Evolutionary conservation across 2,113 vertebrate species (phyloP).

Genomic region (Conger conger): DNA sequence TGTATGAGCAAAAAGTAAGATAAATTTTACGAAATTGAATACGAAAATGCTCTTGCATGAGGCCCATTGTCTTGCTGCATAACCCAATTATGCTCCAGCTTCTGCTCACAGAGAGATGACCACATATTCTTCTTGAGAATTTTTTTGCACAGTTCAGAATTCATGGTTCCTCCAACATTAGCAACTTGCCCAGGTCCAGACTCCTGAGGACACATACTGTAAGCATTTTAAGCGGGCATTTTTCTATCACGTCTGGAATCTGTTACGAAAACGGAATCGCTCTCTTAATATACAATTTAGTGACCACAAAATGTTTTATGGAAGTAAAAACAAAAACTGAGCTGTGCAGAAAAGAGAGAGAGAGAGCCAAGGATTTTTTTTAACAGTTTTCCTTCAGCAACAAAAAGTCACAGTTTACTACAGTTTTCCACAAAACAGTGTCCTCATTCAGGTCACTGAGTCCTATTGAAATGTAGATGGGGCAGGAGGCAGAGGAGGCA

Average conservation of each 20-base stretch:
- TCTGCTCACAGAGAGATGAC: no score
- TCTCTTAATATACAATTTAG: background rate
- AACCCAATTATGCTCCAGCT: no score
- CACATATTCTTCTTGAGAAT: no score
- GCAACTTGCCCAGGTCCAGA: no score
- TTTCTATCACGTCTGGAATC: background rate
- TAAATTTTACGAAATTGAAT: no score
- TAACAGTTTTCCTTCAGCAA: background rate
- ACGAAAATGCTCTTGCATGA: no score
- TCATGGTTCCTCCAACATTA: no score
- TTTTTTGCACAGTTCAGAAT: no score
- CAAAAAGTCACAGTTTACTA: background rate
- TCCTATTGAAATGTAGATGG: conserved; percentile 21
- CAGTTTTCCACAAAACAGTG: conserved; percentile 19
- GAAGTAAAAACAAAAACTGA: background rate
- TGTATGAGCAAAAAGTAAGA: no score
- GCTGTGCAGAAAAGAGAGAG: background rate
- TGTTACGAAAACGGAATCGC: background rate
- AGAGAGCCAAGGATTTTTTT: background rate
- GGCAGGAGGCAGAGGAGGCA: background rate
- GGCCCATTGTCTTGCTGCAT: no score
- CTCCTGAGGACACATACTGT: no score
- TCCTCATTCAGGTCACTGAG: conserved; percentile 20
- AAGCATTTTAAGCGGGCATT: no score
- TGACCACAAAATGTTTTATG: background rate